phyloP scores from a whole-genome alignment of 2,888 invertebrate species.

The Didymodactylos carnosus region DNA sequence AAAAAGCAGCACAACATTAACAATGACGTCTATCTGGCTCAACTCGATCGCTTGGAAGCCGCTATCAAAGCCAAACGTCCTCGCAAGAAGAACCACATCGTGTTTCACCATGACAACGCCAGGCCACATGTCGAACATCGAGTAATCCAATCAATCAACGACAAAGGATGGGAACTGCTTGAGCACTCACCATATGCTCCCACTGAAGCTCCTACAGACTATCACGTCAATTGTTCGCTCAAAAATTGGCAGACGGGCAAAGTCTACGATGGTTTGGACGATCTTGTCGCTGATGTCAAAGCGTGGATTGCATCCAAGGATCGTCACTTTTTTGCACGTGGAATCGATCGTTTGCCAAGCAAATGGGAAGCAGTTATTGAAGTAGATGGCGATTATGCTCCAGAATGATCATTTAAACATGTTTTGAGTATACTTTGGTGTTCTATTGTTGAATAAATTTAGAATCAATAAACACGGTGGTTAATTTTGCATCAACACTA shows the following conservation, averaged over 20 bases:
- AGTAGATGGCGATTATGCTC: conserved; percentile 7
- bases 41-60: neutral
- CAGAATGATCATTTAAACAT: conserved; percentile 5
- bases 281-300: conserved; percentile 7
- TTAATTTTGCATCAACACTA: neutral
- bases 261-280: conserved; percentile 10
- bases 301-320: conserved; percentile 6
- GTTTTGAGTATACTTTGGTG: neutral
- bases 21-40: neutral
- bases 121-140: neutral
- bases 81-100: neutral
- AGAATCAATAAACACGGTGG: neutral
- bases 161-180: neutral
- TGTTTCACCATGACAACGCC: neutral
- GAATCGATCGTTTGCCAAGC: conserved; percentile 7
- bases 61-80: neutral
- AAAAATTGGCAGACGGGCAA: conserved; percentile 17
- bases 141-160: neutral
- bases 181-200: neutral
- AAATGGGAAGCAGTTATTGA: conserved; percentile 9
- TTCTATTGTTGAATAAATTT: neutral
- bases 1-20: neutral
- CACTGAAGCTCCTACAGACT: neutral
- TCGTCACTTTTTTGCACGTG: neutral
- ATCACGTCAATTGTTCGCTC: conserved; percentile 14